phyloP scores from a whole-genome alignment of 2,888 invertebrate genomes.

The Formica aserva region DNA sequence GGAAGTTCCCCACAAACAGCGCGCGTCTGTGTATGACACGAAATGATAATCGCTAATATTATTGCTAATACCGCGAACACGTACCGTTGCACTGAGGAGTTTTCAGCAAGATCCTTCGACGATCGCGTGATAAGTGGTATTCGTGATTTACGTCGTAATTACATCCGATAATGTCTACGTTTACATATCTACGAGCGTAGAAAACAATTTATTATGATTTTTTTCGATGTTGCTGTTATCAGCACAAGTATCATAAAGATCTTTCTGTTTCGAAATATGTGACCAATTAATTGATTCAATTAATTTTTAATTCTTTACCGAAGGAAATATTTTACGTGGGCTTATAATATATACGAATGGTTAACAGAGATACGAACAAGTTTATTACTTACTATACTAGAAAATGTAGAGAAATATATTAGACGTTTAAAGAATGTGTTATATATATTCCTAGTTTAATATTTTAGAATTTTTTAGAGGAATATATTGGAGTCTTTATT shows the following conservation, averaged over 20 bases:
- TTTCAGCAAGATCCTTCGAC: conserved; percentile 32
- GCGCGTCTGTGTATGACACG: conserved; percentile 21
- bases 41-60: conserved; percentile 55
- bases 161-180: conserved; percentile 46
- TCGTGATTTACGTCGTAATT: conserved; percentile 57
- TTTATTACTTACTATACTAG: not conserved
- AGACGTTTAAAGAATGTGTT: not conserved
- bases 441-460: not conserved
- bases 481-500: not conserved
- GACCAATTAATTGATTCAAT: not conserved
- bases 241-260: not conserved
- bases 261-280: not conserved
- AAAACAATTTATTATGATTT: conserved; percentile 48
- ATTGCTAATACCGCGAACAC: conserved; percentile 57
- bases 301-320: conserved; percentile 11
- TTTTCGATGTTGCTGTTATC: conserved; percentile 27
- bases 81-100: conserved; percentile 51
- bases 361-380: not conserved
- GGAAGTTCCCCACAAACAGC: conserved; percentile 27
- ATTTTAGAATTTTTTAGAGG: not conserved
- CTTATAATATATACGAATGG: not conserved
- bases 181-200: conserved; percentile 28
- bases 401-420: not conserved
- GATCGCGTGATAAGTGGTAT: conserved; percentile 44
- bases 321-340: not conserved